phyloP scores from a whole-genome alignment of 2,888 invertebrate genomes.

The Synergus umbraculus region DNA sequence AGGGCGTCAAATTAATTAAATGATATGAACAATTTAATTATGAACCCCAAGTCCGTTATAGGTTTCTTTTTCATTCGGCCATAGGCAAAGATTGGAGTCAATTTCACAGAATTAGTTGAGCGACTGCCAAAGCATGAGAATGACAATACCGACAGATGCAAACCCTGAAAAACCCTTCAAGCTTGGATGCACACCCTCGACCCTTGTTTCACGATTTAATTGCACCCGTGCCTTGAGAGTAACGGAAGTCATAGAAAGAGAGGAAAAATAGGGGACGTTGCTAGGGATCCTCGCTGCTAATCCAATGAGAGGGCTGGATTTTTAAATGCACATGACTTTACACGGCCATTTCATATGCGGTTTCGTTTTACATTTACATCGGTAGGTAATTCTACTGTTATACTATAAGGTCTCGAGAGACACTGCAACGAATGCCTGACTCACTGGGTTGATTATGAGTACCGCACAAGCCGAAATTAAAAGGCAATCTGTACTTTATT shows the following conservation, averaged over 20 bases:
- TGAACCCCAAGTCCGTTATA: neutral
- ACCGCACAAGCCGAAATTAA: conserved; percentile 57
- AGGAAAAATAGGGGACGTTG: conserved; percentile 34
- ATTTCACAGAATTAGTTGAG: conserved; percentile 27
- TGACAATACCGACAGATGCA: conserved; percentile 54
- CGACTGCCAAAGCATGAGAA: conserved; percentile 48
- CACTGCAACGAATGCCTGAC: conserved; percentile 53
- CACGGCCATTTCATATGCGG: conserved; percentile 53
- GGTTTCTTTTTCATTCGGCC: neutral
- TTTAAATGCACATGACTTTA: conserved; percentile 52
- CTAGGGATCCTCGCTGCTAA: conserved; percentile 17
- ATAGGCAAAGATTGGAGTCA: neutral
- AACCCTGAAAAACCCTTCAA: conserved; percentile 51
- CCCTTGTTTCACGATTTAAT: conserved; percentile 69
- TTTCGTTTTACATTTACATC: conserved; percentile 60
- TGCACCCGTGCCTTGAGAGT: conserved; percentile 50
- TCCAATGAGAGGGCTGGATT: conserved; percentile 40
- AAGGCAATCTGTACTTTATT: conserved; percentile 59
- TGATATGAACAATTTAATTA: neutral
- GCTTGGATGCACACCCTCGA: conserved; percentile 57
- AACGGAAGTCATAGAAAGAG: conserved; percentile 35
- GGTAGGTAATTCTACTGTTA: conserved; percentile 58
- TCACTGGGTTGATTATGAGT: conserved; percentile 56
- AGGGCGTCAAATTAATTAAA: neutral
- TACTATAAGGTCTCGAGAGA: conserved; percentile 61